Evolutionary conservation across 2,113 vertebrate genomes (phyloP).

Genomic region (Tinamus guttatus): DNA sequence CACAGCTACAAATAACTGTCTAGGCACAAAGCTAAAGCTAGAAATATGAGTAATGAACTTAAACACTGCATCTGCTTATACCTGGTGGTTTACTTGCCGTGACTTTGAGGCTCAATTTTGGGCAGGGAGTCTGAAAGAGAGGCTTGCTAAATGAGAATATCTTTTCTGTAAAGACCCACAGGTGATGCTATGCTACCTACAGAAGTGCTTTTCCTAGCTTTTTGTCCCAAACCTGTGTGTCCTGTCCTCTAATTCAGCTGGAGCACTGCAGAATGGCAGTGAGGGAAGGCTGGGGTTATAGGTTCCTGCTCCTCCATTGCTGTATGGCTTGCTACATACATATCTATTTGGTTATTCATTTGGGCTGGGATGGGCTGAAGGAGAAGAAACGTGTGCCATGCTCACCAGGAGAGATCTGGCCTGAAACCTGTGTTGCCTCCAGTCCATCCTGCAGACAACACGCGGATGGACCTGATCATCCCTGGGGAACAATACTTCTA

Average conservation of each 20-base stretch:
- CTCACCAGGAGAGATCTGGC: neutral
- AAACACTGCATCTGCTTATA: neutral
- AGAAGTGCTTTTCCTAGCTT: neutral
- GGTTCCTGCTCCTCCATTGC: neutral
- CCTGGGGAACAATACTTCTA: conserved; percentile 98
- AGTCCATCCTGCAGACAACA: conserved; percentile 94
- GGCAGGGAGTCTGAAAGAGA: neutral
- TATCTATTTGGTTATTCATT: neutral
- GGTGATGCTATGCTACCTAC: neutral
- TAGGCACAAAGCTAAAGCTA: neutral
- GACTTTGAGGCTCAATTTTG: neutral
- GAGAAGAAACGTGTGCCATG: neutral
- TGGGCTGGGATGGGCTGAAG: neutral
- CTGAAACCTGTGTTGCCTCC: conserved; percentile 19
- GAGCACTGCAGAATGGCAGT: neutral
- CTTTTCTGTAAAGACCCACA: neutral
- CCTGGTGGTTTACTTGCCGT: neutral
- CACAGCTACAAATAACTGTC: neutral
- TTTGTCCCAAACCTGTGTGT: neutral
- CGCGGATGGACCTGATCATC: conserved; percentile 93
- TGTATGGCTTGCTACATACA: neutral
- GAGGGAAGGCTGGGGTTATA: neutral
- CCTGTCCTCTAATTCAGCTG: neutral
- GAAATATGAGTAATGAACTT: neutral
- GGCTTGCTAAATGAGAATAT: neutral